Evolutionary conservation across 2,113 vertebrate species (phyloP).

Genomic region (Ramphastos sulfuratus): DNA sequence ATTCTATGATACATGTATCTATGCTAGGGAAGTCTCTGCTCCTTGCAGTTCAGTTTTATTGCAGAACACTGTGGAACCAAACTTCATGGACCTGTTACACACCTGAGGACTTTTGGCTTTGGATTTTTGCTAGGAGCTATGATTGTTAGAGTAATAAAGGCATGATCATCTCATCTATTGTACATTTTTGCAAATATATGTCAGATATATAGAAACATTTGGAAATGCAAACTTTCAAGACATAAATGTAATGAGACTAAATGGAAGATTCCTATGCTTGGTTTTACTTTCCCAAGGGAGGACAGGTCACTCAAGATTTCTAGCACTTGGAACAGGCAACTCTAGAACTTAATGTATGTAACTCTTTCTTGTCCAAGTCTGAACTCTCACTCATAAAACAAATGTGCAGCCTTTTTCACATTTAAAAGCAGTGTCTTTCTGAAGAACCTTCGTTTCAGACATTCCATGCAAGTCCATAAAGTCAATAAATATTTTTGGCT

Average conservation of each 20-base stretch:
- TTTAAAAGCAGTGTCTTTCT: background rate
- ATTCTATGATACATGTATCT: background rate
- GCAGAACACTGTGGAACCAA: background rate
- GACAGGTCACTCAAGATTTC: background rate
- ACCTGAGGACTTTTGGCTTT: background rate
- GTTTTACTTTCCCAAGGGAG: background rate
- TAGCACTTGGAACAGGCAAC: background rate
- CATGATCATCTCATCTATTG: background rate
- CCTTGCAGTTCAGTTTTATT: background rate
- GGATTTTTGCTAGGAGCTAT: background rate
- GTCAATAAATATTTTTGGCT: conserved; percentile 27
- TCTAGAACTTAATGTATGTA: background rate
- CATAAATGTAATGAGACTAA: background rate
- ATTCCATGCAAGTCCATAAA: background rate
- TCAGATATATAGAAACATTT: background rate
- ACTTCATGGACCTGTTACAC: background rate
- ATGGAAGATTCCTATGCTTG: background rate
- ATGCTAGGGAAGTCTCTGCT: background rate
- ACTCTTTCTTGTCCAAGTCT: background rate
- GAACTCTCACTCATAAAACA: background rate
- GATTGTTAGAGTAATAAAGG: background rate
- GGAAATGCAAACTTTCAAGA: background rate
- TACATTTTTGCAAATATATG: background rate
- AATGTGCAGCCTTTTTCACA: background rate
- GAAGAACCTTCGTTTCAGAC: background rate